Conservation (phyloP, 2,113 vertebrate genomes). For the Callospermophilus lateralis region DNA sequence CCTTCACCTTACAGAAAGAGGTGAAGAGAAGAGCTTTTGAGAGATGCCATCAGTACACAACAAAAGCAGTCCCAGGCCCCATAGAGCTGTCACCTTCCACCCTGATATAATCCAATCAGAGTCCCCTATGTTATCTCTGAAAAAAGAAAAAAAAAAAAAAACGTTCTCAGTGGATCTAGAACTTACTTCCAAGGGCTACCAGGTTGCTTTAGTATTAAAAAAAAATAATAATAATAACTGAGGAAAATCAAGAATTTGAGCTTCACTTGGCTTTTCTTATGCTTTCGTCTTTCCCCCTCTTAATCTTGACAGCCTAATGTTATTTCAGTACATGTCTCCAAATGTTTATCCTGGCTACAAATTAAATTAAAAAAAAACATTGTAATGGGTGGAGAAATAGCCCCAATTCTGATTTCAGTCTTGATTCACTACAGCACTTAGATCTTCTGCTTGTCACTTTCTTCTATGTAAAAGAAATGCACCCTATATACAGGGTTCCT, state of each 20-base stretch:
- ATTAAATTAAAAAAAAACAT: constrained; percentile 15
- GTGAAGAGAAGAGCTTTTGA: not conserved
- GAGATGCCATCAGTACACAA: not conserved
- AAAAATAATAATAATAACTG: not conserved
- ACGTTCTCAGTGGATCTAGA: constrained; percentile 65
- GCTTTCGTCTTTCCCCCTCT: not conserved
- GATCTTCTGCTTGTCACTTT: not conserved
- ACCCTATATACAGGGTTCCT: not conserved
- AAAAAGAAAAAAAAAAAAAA: not conserved
- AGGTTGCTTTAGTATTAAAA: constrained; percentile 35
- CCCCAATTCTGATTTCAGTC: not conserved
- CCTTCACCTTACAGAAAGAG: not conserved
- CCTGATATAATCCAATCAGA: not conserved
- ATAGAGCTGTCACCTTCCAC: not conserved
- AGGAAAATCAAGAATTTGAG: constrained; percentile 19
- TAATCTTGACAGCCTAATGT: not conserved
- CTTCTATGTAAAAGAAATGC: not conserved
- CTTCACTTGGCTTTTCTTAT: not conserved
- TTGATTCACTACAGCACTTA: not conserved
- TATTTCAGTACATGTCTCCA: not conserved
- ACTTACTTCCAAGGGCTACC: constrained; percentile 57
- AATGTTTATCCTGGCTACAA: not conserved
- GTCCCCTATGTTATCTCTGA: not conserved
- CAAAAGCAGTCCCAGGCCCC: not conserved
- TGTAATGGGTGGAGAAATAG: not conserved